These are phyloP conservation scores for Phenganax marumi DNA, from an alignment of 92 coral and sea anemone genomes.

Conservation along the genomic window DNA sequence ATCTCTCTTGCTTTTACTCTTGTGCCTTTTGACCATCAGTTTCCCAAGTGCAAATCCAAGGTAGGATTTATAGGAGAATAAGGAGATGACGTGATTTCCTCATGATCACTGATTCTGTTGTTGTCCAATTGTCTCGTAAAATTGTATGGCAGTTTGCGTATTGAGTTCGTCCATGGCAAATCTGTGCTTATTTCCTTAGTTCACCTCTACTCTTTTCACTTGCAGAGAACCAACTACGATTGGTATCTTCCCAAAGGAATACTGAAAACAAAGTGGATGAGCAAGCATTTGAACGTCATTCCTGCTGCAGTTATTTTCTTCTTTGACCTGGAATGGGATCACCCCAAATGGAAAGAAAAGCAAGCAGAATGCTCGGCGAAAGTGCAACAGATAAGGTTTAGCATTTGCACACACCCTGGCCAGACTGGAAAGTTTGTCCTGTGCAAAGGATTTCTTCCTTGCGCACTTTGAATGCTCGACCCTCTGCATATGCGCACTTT, in stretches of 20 bases:
- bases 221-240: conserved; percentile 92
- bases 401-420: neutral
- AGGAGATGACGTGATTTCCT: too few relatives aligned
- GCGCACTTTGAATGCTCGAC: too few relatives aligned
- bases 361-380: conserved; percentile 91
- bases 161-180: too few relatives aligned
- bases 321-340: conserved; percentile 96
- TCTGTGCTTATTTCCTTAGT: too few relatives aligned
- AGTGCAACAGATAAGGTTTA: conserved; percentile 86
- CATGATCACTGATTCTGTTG: too few relatives aligned
- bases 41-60: conserved; percentile 87
- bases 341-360: conserved; percentile 80
- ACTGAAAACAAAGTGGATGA: conserved; percentile 90
- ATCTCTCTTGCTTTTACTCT: neutral
- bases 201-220: neutral
- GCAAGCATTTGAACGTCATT: conserved; percentile 74
- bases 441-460: too few relatives aligned
- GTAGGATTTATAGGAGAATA: conserved; percentile 30
- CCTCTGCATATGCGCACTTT: too few relatives aligned
- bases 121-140: too few relatives aligned
- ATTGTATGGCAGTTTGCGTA: too few relatives aligned
- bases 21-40: conserved; percentile 64
- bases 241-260: conserved; percentile 95
- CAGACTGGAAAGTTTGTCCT: too few relatives aligned
- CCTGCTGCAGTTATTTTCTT: conserved; percentile 97